phyloP scores from a whole-genome alignment of 2,797 vertebrate species.

The Tenualosa thibaudeaui region DNA sequence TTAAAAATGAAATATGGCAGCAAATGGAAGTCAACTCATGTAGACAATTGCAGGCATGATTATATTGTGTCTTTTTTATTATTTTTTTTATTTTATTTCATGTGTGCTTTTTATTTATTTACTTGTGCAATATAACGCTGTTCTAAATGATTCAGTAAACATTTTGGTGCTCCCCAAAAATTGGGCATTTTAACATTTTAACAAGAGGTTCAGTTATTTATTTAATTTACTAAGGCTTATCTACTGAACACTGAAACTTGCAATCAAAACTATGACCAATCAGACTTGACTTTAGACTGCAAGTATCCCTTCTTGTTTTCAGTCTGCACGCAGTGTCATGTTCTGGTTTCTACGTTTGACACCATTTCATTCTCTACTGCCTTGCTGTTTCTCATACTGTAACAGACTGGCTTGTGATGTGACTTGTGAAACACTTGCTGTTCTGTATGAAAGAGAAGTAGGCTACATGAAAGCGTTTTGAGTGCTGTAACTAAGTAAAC shows the following conservation, averaged over 20 bases:
- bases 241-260: neutral
- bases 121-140: neutral
- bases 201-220: neutral
- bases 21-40: neutral
- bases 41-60: neutral
- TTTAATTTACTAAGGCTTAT: neutral
- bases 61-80: neutral
- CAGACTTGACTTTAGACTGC: neutral
- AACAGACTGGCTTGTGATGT: neutral
- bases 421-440: neutral
- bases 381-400: neutral
- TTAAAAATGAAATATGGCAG: neutral
- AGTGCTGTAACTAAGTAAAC: neutral
- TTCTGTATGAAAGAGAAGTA: neutral
- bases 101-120: too few species aligned
- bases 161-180: neutral
- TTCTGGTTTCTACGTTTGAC: neutral
- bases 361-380: neutral
- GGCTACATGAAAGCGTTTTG: neutral
- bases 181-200: neutral
- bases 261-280: neutral
- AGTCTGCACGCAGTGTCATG: neutral
- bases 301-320: neutral
- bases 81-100: neutral
- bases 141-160: neutral